Evolutionary conservation across 2,113 vertebrate species (phyloP), one percentile per base, ranked within the genome.

Genomic region (Nothoprocta perdicaria): DNA sequence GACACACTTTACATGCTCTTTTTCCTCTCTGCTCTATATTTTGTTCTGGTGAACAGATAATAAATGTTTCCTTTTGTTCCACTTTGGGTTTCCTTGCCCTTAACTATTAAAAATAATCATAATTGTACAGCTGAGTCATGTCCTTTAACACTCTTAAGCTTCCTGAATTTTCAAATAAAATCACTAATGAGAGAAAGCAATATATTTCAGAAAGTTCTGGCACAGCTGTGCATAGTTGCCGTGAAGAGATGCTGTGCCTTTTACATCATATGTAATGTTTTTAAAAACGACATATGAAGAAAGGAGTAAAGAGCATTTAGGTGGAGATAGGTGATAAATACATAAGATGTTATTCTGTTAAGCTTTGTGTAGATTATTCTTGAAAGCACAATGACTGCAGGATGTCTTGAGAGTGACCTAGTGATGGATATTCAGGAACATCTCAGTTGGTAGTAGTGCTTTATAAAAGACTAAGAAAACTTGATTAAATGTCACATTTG

Each of bases 401-500:
- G 61, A 26, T 90, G 46, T 38, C 22, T 93, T 91, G 91, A 41
- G 40, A 73, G 90, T 71, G 35, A 73, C 65, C 40, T 78, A 77
- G 65, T 89, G 80, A 55, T 80, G 71, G 67, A 72, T 35, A 84
- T 81, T 31, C 53, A 78, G 80, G 60, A 89, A 61, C 22, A 29
- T 73, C 31, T 82, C 57, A 78, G 53, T 71, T 22, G 3, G 46
- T 26, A 62, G 27, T 18, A 31, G 10, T 23, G 41, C 77, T 84
- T 95, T 95, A 86, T 62, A 62, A 84, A 89, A 77, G 62, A 38
- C 61, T 81, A 17, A 58, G 26, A 48, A 53, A 83, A 91, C 72
- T 61, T 57, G 19, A 24, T 94, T 80, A 55, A 9, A 21, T 29
- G 5, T 91, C 79, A 58, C 11, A 38, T 26, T 22, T 69, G 26